Percentiles rank a stretch among this genome's conserved stretches.
Evolutionary conservation across 2,797 vertebrate genomes (phyloP).

Genomic region (Triplophysa yarkandensis): DNA sequence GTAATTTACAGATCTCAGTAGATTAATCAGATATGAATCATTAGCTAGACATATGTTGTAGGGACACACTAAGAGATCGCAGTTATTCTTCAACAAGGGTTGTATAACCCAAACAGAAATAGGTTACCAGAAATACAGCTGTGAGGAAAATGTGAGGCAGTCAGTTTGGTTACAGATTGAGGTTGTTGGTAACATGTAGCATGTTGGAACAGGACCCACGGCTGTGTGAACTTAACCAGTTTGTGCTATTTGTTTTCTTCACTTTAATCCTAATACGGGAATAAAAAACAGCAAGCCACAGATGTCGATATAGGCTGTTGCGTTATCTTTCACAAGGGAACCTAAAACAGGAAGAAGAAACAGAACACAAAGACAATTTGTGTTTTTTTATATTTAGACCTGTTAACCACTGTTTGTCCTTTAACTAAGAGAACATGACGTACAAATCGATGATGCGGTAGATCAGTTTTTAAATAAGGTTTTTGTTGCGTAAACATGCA

Average conservation of each 20-base stretch:
- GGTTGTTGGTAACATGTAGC: not conserved
- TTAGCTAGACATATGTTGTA: not conserved
- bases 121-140: not conserved
- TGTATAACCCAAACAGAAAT: not conserved
- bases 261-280: conserved; percentile 17
- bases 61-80: not conserved
- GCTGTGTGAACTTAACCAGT: not conserved
- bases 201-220: not conserved
- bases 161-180: not conserved
- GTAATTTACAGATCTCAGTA: not conserved
- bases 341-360: conserved; percentile 50
- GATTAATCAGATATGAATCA: not conserved
- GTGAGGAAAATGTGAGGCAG: not conserved
- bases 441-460: not conserved
- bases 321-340: conserved; percentile 52
- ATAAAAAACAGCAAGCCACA: conserved; percentile 1
- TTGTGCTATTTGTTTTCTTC: not conserved
- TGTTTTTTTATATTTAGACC: conserved; percentile 47
- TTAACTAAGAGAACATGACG: conserved; percentile 23
- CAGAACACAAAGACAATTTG: conserved; percentile 37
- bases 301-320: conserved; percentile 1
- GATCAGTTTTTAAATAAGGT: not conserved
- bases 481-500: not conserved
- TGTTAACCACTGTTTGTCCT: conserved; percentile 13
- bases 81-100: not conserved